These are phyloP conservation scores for Orientallactaga sibirica DNA, from an alignment of 2,797 vertebrate species.

Conservation along the genomic window DNA sequence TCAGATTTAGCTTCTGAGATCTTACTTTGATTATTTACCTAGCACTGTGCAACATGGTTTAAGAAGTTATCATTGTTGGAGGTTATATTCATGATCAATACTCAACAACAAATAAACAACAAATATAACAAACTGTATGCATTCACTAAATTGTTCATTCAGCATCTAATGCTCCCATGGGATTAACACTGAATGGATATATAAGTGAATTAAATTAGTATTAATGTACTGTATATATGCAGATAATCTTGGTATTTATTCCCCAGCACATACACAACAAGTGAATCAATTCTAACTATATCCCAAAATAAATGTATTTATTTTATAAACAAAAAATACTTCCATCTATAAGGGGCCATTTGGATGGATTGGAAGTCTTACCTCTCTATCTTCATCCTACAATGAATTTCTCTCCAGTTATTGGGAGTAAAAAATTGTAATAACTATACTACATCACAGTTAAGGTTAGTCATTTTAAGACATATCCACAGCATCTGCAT, in stretches of 20 bases:
- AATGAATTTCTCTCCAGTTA: too few species aligned
- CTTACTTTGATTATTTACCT: neutral
- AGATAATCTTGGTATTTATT: neutral
- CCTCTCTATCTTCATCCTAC: too few species aligned
- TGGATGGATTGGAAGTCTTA: too few species aligned
- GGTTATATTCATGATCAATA: neutral
- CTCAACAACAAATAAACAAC: neutral
- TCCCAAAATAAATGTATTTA: slow-evolving; percentile 23
- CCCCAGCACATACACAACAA: neutral
- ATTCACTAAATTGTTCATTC: neutral
- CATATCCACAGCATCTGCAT: too few species aligned
- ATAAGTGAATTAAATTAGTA: neutral
- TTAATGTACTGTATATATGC: neutral
- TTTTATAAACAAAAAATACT: neutral
- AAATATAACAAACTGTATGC: neutral
- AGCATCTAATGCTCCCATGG: neutral
- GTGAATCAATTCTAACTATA: neutral
- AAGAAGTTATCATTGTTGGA: neutral
- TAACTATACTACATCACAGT: too few species aligned
- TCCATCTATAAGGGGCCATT: too few species aligned
- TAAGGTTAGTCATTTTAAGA: too few species aligned
- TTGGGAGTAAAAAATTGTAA: too few species aligned
- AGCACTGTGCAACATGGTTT: neutral
- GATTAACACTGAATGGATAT: neutral
- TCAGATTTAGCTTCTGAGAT: too few species aligned